phyloP scores from a whole-genome alignment of 2,113 vertebrate species.

The Peromyscus californicus region DNA sequence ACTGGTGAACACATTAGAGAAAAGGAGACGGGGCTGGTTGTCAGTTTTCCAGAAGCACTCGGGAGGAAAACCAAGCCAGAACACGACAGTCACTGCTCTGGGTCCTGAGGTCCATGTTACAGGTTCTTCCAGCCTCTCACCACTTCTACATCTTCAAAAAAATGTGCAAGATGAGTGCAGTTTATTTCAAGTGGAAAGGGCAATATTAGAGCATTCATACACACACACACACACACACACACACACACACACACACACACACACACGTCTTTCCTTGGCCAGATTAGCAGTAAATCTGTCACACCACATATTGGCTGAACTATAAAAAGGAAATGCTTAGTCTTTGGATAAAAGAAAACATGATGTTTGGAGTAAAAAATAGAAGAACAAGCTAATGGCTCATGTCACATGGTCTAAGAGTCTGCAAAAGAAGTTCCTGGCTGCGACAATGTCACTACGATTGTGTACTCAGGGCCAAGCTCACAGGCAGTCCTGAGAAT shows the following conservation, averaged over 20 bases:
- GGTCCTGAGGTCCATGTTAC: too few species aligned
- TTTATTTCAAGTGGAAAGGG: neutral
- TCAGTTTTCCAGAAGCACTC: neutral
- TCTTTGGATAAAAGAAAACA: constrained; percentile 22
- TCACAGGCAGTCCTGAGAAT: neutral
- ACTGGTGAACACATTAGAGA: too few species aligned
- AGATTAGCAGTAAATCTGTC: neutral
- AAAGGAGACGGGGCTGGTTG: neutral
- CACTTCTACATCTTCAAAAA: neutral
- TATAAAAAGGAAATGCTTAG: constrained; percentile 8
- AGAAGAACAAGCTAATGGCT: neutral
- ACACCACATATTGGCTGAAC: neutral
- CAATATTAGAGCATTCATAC: neutral
- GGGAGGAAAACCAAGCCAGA: neutral
- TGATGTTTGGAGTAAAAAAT: neutral
- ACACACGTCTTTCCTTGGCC: neutral
- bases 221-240: neutral
- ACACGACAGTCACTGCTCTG: neutral
- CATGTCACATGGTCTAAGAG: neutral
- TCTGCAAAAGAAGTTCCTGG: neutral
- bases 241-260: neutral
- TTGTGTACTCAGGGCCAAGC: neutral
- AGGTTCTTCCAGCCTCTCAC: neutral
- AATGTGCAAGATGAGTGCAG: neutral
- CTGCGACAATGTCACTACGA: neutral